phyloP scores from a whole-genome alignment of 2,888 invertebrate genomes.

The Podotricha telesiphe region DNA sequence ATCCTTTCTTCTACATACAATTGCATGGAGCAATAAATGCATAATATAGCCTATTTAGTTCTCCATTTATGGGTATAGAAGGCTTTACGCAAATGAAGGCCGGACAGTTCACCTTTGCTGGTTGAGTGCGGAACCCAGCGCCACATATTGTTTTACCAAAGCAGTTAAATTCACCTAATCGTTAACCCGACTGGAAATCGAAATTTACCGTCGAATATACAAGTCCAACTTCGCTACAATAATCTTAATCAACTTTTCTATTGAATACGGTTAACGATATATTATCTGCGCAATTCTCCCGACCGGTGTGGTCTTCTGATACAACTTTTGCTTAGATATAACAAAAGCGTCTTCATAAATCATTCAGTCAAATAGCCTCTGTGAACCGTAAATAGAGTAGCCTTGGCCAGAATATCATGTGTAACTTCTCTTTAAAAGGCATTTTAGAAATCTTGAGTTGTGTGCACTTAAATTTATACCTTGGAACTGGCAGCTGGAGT shows the following conservation, averaged over 20 bases:
- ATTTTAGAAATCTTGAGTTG: not conserved
- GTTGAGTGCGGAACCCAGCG: too few relatives aligned
- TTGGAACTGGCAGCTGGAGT: not conserved
- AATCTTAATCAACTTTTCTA: not conserved
- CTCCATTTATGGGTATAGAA: too few relatives aligned
- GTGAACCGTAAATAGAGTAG: not conserved
- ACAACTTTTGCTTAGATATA: not conserved
- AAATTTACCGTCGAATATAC: too few relatives aligned
- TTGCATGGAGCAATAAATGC: too few relatives aligned
- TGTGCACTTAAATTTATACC: not conserved
- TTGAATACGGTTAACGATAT: not conserved
- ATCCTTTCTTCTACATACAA: too few relatives aligned
- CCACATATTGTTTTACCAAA: too few relatives aligned
- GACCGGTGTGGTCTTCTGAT: not conserved
- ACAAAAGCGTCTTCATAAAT: not conserved
- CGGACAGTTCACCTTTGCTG: too few relatives aligned
- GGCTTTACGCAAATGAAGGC: too few relatives aligned
- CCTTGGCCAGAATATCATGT: not conserved
- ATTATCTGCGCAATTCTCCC: slow-evolving; percentile 5
- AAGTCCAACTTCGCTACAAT: too few relatives aligned
- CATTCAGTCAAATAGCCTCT: not conserved
- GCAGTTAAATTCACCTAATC: too few relatives aligned
- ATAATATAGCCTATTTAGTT: too few relatives aligned
- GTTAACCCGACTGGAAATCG: too few relatives aligned
- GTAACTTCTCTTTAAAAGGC: not conserved